Evolutionary conservation across 2,797 vertebrate genomes (phyloP), one percentile per base, ranked within the genome.

Genomic region (Chrosomus eos): DNA sequence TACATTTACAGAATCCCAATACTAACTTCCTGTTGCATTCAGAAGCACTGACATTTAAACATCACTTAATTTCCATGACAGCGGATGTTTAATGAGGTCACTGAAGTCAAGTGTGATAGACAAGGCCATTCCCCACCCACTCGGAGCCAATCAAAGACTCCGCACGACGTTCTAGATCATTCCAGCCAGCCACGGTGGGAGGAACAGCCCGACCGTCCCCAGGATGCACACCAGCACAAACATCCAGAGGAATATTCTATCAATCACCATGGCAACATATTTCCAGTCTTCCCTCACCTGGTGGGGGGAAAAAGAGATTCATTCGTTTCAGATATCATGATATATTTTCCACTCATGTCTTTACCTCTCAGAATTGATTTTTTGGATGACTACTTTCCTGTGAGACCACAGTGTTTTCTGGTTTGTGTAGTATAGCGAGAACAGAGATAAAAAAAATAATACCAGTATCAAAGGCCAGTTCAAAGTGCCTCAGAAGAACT

Each of bases 281-380:
- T 97, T 97, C 96, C 96, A 97, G 90, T 97, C 96, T 82, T 96
- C 95, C 89, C 95, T 96, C 88, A 97, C 96, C 96, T 97, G 93
- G 7, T 53, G n/a, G 74, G 36, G 60, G 85, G 80, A 23, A 60
- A 38, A 85, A 53, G 40, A 85, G 36, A 68, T 80, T 70, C 36
- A 70, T 71, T 85, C 68, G 28, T 88, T 79, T 64, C 70, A 88
- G 79, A 80, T 80, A 38, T 85, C 28, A 73, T 67, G 19, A 67
- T 73, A 23, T 64, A 78, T 73, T 80, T 33, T 80, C 62, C 66
- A 82, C 83, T 86, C 53, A 70, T 68, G 31, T 84, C 78, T 83
- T 81, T 71, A 48, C 58, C 40, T 66, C 48, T 79, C 43, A 70
- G 48, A 84, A 86, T 86, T 72, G 87, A 86, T 81, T 87, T 86